phyloP scores from a whole-genome alignment of 2,113 vertebrate species.

The Turnix velox region DNA sequence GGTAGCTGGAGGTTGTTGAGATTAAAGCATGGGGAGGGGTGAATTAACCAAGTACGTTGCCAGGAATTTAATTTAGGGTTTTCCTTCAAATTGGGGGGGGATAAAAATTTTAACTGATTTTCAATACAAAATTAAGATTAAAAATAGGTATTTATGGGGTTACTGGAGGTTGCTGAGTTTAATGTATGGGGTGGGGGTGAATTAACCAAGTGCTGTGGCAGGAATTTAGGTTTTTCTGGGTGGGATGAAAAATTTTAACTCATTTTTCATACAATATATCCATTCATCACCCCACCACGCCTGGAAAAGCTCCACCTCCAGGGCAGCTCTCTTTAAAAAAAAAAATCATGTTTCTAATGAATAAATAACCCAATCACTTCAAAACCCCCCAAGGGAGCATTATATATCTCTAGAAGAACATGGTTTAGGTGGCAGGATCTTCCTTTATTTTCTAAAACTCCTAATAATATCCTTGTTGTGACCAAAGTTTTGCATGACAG shows the following conservation, averaged over 20 bases:
- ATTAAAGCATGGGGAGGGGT: neutral
- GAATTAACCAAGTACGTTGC: neutral
- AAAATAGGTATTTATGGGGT: constrained; percentile 6
- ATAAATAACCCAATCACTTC: neutral
- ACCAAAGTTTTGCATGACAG: neutral
- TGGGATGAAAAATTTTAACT: neutral
- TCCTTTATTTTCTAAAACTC: neutral
- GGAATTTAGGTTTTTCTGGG: neutral
- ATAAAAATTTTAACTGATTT: neutral
- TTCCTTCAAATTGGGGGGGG: neutral
- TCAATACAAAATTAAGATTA: neutral
- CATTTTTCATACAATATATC: neutral
- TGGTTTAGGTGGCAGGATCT: neutral
- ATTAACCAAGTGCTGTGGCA: neutral
- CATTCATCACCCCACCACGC: neutral
- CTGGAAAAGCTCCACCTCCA: neutral
- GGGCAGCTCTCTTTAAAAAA: neutral
- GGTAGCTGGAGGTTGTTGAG: neutral
- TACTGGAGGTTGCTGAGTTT: neutral
- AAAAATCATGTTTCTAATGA: neutral
- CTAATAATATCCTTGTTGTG: neutral
- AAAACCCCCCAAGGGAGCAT: neutral
- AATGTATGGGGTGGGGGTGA: too few species aligned
- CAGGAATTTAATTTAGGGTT: neutral
- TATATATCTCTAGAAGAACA: neutral